These are phyloP conservation scores for Moxostoma hubbsi DNA, from an alignment of 2,797 vertebrate species.

Conservation along the genomic window DNA sequence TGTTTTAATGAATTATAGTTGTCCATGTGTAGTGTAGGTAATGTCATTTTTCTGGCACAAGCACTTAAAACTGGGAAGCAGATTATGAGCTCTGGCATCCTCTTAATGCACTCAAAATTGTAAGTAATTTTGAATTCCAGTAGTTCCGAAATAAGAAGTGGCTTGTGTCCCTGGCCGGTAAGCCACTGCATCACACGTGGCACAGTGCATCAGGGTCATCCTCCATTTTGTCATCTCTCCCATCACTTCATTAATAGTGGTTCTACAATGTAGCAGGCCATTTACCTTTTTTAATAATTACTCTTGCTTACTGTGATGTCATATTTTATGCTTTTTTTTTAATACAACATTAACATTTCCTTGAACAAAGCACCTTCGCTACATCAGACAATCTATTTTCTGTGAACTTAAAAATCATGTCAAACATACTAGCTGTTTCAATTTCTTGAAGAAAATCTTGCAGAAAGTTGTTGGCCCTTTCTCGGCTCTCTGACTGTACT, in stretches of 20 bases:
- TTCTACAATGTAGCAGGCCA: neutral
- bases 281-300: neutral
- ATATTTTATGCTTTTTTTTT: too few species aligned
- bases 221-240: neutral
- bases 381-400: neutral
- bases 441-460: constrained; percentile 6
- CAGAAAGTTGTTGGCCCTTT: neutral
- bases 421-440: neutral
- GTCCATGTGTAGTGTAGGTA: neutral
- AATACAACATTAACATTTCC: neutral
- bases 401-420: neutral
- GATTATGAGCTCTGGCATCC: constrained; percentile 17
- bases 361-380: neutral
- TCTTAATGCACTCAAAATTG: constrained; percentile 1
- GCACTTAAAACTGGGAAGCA: constrained; percentile 34
- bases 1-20: neutral
- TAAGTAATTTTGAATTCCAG: constrained; percentile 2
- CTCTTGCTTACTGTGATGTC: neutral
- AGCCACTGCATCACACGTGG: constrained; percentile 35
- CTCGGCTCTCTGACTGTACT: neutral
- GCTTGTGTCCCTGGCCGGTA: constrained; percentile 31
- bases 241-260: neutral
- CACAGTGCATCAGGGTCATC: too few species aligned
- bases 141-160: constrained; percentile 22
- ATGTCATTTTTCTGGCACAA: constrained; percentile 12